Percentiles rank a stretch among this genome's conserved stretches.
Conservation (phyloP, 2,888 invertebrate genomes). For the Gymnoscelis rufifasciata region DNA sequence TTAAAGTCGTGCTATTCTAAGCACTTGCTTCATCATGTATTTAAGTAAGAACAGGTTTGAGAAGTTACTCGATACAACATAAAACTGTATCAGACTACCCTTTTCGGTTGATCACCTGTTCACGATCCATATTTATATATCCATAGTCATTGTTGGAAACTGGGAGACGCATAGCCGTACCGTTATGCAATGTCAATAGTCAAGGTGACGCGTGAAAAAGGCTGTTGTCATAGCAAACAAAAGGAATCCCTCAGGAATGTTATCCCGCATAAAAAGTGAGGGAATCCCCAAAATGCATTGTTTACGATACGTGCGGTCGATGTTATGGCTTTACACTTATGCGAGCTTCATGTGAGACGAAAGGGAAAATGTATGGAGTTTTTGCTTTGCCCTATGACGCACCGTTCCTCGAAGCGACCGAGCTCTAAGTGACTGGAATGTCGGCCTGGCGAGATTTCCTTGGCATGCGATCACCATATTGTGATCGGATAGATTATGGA, state of each 20-base stretch:
- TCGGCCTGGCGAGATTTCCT: slow-evolving; percentile 40
- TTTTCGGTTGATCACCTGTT: slow-evolving; percentile 17
- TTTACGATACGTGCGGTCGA: slow-evolving; percentile 61
- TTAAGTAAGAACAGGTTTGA: too few species aligned
- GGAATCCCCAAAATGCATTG: slow-evolving; percentile 76
- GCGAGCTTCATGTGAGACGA: slow-evolving; percentile 33
- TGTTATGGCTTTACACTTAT: slow-evolving; percentile 34
- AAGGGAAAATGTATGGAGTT: slow-evolving; percentile 72
- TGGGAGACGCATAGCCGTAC: slow-evolving; percentile 41
- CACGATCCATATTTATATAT: slow-evolving; percentile 24
- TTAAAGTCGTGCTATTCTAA: too few species aligned
- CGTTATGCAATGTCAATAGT: slow-evolving; percentile 58
- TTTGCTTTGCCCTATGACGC: slow-evolving; percentile 60
- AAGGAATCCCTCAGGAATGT: slow-evolving; percentile 77
- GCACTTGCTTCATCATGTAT: too few species aligned
- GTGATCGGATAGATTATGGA: too few species aligned
- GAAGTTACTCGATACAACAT: too few species aligned
- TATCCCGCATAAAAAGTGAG: slow-evolving; percentile 68
- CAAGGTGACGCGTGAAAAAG: slow-evolving; percentile 48
- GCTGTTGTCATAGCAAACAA: slow-evolving; percentile 68
- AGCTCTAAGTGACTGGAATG: slow-evolving; percentile 49
- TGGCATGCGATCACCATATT: slow-evolving; percentile 20
- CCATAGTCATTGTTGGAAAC: slow-evolving; percentile 35
- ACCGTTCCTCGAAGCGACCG: slow-evolving; percentile 55
- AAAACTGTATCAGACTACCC: background rate